Base-by-base conservation (phyloP, 2,797 vertebrate genomes). In the Scarus forsteni region DNA sequence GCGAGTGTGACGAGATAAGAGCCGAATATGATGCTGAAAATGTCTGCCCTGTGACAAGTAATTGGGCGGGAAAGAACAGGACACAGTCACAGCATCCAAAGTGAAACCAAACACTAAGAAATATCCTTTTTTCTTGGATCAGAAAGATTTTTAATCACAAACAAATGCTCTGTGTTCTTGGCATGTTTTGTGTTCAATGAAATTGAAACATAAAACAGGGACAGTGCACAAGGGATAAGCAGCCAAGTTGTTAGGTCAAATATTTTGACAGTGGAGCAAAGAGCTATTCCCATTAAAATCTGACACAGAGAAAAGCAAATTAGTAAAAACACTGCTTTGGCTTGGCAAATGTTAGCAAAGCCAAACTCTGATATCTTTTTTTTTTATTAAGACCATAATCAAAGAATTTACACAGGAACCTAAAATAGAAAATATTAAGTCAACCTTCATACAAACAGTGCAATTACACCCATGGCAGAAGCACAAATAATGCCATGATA, bases 1-100 rank as follows among this genome's bases (percentile, higher is more conserved):
- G 86, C 63, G 59, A 89, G 79, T 84, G 79, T 90, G 91, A 89
- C 69, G 51, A 92, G 90, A 93, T 93, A 90, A 89, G 80, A 72
- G 54, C 45, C 44, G 50, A 86, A 87, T 85, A 62, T 66, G 75
- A 90, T 86, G 64, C 63, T 62, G 58, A 75, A 84, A 89, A 82
- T 61, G 67, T 80, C 61, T 59, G 4, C 64, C 75, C 80, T 1
- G 14, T 63, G 80, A 86, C 60, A 60, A 77, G 60, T 64, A 51
- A 61, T 34, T 39, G 35, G 50, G 76, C 57, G 48, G 52, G 46
- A 78, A 43, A 75, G 45, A 71, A 4, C 7, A 36, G 77, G 59
- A 64, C 67, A 83, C 73, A 78, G 82, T 80, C 8, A 34, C 36
- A 66, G 51, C 40, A 39, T 61, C 70, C 35, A 19, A 48, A 54